Evolutionary conservation across 1,140 invertebrate species (phyloP).

Genomic region (Zaprionus inermis): DNA sequence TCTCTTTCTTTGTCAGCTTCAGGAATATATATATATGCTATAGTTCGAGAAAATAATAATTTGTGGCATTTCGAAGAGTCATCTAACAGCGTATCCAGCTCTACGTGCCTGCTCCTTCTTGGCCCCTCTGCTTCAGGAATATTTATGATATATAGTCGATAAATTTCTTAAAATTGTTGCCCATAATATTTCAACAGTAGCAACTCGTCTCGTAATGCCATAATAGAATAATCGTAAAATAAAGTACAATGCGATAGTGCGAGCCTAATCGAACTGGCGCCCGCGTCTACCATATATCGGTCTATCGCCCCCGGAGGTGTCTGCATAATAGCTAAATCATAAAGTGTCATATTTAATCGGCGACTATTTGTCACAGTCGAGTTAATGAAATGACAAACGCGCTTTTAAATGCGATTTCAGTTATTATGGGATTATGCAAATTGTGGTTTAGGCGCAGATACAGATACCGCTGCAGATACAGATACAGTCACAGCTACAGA

Average conservation of each 20-base stretch:
- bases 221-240: no score
- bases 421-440: slow-evolving; percentile 30
- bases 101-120: neutral
- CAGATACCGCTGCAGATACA: neutral
- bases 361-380: slow-evolving; percentile 24
- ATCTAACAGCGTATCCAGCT: neutral
- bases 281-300: neutral
- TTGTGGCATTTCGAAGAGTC: neutral
- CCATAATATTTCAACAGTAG: neutral
- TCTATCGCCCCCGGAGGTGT: neutral
- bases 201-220: neutral
- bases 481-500: neutral
- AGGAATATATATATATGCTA: no score
- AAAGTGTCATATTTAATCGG: slow-evolving; percentile 12
- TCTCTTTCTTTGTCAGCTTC: no score
- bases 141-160: neutral
- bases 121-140: neutral
- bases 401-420: slow-evolving; percentile 21
- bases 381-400: slow-evolving; percentile 25
- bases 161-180: no score
- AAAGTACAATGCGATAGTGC: neutral
- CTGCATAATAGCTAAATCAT: slow-evolving; percentile 1
- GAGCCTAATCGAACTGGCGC: neutral
- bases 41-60: no score
- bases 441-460: slow-evolving; percentile 9